Evolutionary conservation across 2,888 invertebrate genomes (phyloP), one percentile per base, ranked within the genome.

Genomic region (Yponomeuta plumbellus): DNA sequence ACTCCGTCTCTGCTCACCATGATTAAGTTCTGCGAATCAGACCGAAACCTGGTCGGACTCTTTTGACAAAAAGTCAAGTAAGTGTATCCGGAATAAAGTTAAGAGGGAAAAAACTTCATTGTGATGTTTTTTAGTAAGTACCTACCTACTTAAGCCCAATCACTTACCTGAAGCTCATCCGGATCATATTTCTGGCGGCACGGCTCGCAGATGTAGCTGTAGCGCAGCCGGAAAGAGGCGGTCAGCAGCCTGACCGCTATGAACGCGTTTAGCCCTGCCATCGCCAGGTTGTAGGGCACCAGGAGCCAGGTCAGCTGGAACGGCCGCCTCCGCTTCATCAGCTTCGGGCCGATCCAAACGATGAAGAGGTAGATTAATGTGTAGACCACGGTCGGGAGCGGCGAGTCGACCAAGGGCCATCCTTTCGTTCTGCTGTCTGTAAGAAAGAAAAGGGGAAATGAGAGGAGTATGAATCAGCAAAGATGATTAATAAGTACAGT

Each of bases 171-270:
- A 68, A 97, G 79, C 80, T 97, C 97, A 79, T 96, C 94, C 0
- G 95, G 94, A 78, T 96, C 94, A 74, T 95, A 93, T 63, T 94
- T 93, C 73, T 95, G 94, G 70, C 94, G 92, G 72, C 97, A 96
- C 1, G 97, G 96, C 80, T 97, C 96, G 80, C 98, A 98, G 22
- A 96, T 94, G 79, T 96, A 96, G 80, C 95, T 97, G 80, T 98
- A 98, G 69, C 94, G 92, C 68, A 96, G 86, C 75, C 94, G 93
- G 67, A 94, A 94, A 4, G 96, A 94, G 2, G 96, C 95, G 21
- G 94, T 92, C 5, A 96, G 85, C 68, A 96, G 79, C 91, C 97
- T 95, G 69, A 94, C 83, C 66, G 96, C 95, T 80, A 98, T 98
- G 78, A 96, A 97, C 4, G 94, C 93, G 80, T 98, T 98, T 64